Evolutionary conservation across 92 coral and sea anemone species (phyloP).

Genomic region (Paramuricea clavata): DNA sequence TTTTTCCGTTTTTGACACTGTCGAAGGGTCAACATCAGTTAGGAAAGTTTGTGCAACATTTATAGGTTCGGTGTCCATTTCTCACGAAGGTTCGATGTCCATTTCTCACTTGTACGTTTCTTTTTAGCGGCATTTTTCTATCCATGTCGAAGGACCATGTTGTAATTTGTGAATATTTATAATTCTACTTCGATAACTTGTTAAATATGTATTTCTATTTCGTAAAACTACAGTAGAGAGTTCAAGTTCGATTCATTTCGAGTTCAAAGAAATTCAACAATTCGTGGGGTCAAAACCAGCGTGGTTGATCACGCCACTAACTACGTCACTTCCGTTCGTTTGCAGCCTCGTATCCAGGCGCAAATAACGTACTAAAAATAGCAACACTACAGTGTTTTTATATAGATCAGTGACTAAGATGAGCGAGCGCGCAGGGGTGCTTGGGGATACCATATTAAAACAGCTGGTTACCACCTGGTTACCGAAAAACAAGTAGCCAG

Average conservation of each 20-base stretch:
- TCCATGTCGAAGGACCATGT: slow-evolving; percentile 65
- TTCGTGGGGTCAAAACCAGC: too few species aligned
- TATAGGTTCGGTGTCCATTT: background rate
- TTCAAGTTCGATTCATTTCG: background rate
- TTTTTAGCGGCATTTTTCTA: background rate
- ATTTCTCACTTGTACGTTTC: background rate
- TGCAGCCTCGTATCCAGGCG: too few species aligned
- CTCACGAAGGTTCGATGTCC: slow-evolving; percentile 5
- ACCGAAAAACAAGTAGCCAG: too few species aligned
- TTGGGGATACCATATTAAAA: too few species aligned
- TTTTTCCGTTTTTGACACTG: background rate
- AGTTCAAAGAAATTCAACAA: slow-evolving; percentile 7
- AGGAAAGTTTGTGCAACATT: background rate
- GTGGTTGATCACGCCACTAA: too few species aligned
- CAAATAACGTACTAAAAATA: too few species aligned
- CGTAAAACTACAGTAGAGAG: slow-evolving; percentile 18
- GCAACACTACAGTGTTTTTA: too few species aligned
- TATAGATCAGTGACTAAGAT: too few species aligned
- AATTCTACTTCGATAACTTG: too few species aligned
- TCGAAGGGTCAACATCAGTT: background rate
- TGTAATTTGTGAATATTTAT: background rate
- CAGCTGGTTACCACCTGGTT: too few species aligned
- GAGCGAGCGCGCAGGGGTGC: too few species aligned
- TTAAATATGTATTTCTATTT: slow-evolving; percentile 7
- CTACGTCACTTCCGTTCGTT: too few species aligned